These are phyloP conservation scores for Hydrotaea diabolus DNA, from an alignment of 2,888 invertebrate genomes.

Conservation along the genomic window DNA sequence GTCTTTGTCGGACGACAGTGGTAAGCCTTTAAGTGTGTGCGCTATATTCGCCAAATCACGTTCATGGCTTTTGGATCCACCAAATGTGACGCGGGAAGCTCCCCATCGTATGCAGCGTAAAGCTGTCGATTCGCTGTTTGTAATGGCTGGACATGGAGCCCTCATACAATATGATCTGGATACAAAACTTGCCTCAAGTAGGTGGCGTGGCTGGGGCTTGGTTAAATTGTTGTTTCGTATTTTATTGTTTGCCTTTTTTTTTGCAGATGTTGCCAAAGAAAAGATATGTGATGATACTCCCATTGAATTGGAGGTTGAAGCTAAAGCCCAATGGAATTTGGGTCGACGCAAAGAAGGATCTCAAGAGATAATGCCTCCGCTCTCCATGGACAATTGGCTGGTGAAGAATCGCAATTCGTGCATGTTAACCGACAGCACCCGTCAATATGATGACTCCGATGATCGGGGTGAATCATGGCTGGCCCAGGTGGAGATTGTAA, in stretches of 20 bases:
- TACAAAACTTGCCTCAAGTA: conserved; percentile 84
- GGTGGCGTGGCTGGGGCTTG: conserved; percentile 55
- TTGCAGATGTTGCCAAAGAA: conserved; percentile 88
- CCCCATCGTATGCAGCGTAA: conserved; percentile 81
- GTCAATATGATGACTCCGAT: conserved; percentile 77
- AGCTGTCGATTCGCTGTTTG: conserved; percentile 91
- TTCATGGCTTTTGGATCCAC: conserved; percentile 84
- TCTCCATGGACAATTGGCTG: conserved; percentile 86
- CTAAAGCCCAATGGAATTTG: conserved; percentile 94
- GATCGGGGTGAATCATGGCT: conserved; percentile 91
- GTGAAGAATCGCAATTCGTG: conserved; percentile 81
- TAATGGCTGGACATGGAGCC: conserved; percentile 93
- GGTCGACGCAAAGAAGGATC: conserved; percentile 82
- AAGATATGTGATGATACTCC: conserved; percentile 92
- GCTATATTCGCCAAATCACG: conserved; percentile 89
- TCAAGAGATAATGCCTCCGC: conserved; percentile 88
- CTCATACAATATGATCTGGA: conserved; percentile 94
- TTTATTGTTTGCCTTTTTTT: conserved; percentile 6
- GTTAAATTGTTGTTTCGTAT: too few species aligned
- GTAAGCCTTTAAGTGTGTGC: conserved; percentile 87
- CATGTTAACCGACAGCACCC: conserved; percentile 75
- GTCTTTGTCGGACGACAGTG: conserved; percentile 87
- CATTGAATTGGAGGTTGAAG: conserved; percentile 92
- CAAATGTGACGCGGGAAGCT: conserved; percentile 81
- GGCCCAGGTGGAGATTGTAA: conserved; percentile 98